Conservation (phyloP, 2,888 invertebrate genomes). For the Drosophila anomalata region DNA sequence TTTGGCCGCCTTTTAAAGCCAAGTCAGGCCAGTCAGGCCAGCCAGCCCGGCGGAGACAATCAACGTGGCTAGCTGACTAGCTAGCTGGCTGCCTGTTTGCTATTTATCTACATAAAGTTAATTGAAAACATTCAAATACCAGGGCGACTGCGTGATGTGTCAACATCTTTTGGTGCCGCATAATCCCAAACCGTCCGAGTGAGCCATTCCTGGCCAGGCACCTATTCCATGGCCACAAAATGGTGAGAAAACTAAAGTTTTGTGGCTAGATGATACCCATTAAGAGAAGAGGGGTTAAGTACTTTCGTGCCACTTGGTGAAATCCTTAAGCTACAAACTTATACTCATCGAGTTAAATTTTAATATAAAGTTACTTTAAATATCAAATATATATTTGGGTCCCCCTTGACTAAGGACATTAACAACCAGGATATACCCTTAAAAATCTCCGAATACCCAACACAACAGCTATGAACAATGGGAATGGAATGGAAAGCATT, state of each 20-base stretch:
- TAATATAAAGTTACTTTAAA: background rate
- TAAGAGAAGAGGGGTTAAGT: background rate
- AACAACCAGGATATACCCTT: background rate
- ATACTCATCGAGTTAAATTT: background rate
- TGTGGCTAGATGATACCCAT: constrained; percentile 5
- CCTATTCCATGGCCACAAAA: constrained; percentile 1
- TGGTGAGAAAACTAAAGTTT: no score
- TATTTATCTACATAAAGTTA: constrained; percentile 68
- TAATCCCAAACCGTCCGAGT: constrained; percentile 37
- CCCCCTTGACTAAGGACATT: no score
- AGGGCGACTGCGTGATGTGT: constrained; percentile 75
- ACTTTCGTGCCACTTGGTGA: background rate
- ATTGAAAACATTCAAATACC: constrained; percentile 73
- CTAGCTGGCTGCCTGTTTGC: constrained; percentile 48
- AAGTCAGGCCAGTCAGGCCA: background rate
- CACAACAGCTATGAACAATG: constrained; percentile 23
- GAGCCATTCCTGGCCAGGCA: constrained; percentile 12
- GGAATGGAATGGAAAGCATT: constrained; percentile 45
- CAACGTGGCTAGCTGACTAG: constrained; percentile 20
- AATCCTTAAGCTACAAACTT: no score
- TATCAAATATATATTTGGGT: no score
- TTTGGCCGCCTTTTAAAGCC: constrained; percentile 36
- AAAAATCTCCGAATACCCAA: background rate
- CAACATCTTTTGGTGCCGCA: constrained; percentile 72
- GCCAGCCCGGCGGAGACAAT: background rate